Evolutionary conservation across 2,797 vertebrate species (phyloP), one percentile per base, ranked within the genome.

Genomic region (Buceros bicornis): DNA sequence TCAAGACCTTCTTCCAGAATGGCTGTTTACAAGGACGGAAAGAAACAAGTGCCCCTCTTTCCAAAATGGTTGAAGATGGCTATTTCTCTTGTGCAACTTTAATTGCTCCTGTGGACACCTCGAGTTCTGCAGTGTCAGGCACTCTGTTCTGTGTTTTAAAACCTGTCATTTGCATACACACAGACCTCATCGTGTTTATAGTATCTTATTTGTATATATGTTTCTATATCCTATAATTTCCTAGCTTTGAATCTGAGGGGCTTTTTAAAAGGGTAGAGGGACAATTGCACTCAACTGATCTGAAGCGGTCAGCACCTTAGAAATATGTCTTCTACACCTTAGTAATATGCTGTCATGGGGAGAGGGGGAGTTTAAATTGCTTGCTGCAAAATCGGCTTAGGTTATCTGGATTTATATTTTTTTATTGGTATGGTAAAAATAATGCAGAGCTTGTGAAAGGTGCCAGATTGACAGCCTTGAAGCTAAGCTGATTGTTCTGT

Each of bases 401-500:
- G 31, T 77, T 90, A 85, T 79, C 60, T 83, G 29, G 72, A 65
- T 94, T 91, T 94, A 5, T 54, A 28, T 78, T 71, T 96, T 96
- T 87, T 83, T 83, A 61, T 77, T 87, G 60, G 62, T 78, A 47
- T 7, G 42, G 61, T 83, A 70, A 90, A 94, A 89, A 62, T 69
- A 45, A 72, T 50, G 24, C 26, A 78, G 61, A 77, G 35, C 31
- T 89, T 77, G 13, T 80, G 67, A 51, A 91, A 87, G 58, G 40
- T 80, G 67, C 35, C 64, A 82, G 48, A 89, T 43, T 85, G 67
- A 77, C 79, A 90, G 14, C 53, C n/a, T 69, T 84, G 71, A 79
- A 93, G 42, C 57, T 90, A 89, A 93, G 48, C n/a, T 45, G 82
- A 85, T 82, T 80, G 37, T 82, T 70, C 48, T 33, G 11, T 94